Evolutionary conservation across 1,140 invertebrate genomes (phyloP).

Genomic region (Drosophila carrolli): DNA sequence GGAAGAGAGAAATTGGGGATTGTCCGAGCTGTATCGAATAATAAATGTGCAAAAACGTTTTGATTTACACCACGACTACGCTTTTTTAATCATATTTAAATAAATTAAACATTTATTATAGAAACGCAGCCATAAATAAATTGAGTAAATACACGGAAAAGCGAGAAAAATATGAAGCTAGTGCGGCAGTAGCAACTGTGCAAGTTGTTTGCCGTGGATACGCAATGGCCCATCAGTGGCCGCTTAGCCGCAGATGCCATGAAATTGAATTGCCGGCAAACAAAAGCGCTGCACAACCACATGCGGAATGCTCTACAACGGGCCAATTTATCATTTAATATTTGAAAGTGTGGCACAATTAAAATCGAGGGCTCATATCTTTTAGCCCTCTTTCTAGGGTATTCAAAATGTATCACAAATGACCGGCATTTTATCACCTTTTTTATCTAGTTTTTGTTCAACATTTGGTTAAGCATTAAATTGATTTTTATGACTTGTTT

Average conservation of each 20-base stretch:
- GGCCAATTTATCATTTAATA: constrained; percentile 8
- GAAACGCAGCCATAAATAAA: constrained; percentile 73
- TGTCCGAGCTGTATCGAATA: constrained; percentile 21
- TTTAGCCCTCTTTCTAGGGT: constrained; percentile 4
- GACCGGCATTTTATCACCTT: neutral
- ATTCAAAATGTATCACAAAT: constrained; percentile 2
- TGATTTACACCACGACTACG: constrained; percentile 66
- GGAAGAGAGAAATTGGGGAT: neutral
- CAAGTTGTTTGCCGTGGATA: constrained; percentile 27
- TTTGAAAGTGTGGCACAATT: constrained; percentile 3
- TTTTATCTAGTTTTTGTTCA: constrained; percentile 28
- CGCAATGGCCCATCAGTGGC: constrained; percentile 35
- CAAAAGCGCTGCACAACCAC: constrained; percentile 5
- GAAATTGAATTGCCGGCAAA: constrained; percentile 27
- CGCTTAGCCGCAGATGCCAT: constrained; percentile 32
- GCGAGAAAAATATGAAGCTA: constrained; percentile 24
- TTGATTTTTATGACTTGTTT: constrained; percentile 57
- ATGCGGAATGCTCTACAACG: neutral
- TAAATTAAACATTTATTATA: constrained; percentile 81
- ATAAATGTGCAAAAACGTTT: constrained; percentile 73
- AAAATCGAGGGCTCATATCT: neutral
- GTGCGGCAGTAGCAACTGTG: neutral
- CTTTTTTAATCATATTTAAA: constrained; percentile 77
- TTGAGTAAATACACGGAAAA: constrained; percentile 56
- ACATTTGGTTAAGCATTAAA: constrained; percentile 50